These are phyloP conservation scores for Malacoraja senta DNA, from an alignment of 2,797 vertebrate genomes.

Conservation along the genomic window DNA sequence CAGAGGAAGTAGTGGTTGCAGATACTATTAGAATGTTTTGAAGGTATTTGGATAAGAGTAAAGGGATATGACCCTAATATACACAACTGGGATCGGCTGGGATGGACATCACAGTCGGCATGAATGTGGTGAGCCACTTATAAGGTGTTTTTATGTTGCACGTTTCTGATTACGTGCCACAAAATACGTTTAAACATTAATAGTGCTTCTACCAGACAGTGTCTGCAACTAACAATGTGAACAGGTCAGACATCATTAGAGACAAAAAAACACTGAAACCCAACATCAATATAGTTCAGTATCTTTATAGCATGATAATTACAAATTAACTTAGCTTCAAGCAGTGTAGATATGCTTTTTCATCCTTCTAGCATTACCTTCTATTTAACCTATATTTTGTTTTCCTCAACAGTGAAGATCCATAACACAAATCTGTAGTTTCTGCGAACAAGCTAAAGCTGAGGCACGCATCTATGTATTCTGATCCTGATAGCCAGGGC, in stretches of 20 bases:
- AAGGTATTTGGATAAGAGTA: too few relatives aligned
- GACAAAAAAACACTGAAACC: too few relatives aligned
- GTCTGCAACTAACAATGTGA: too few relatives aligned
- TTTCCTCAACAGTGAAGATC: slow-evolving; percentile 76
- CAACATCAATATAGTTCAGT: background rate
- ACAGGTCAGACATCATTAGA: too few relatives aligned
- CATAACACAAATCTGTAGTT: slow-evolving; percentile 82
- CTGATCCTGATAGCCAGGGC: slow-evolving; percentile 80
- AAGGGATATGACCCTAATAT: too few relatives aligned
- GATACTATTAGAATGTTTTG: too few relatives aligned
- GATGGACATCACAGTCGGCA: too few relatives aligned
- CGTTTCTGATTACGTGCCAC: too few relatives aligned
- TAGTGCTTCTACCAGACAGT: too few relatives aligned
- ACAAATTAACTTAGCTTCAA: background rate
- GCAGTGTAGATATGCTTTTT: background rate
- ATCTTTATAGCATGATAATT: background rate
- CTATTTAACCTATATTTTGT: background rate
- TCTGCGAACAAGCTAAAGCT: slow-evolving; percentile 89
- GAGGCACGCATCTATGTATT: slow-evolving; percentile 73
- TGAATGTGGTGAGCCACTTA: background rate
- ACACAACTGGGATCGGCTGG: too few relatives aligned
- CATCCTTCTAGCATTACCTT: background rate
- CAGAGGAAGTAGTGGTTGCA: too few relatives aligned
- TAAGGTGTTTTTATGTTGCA: background rate
- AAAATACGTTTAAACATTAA: too few relatives aligned